A percentile compares a stretch with the other conserved stretches of the same genome.
These are phyloP conservation scores for Tipula lateralis DNA, from an alignment of 2,888 invertebrate genomes.

Conservation along the genomic window DNA sequence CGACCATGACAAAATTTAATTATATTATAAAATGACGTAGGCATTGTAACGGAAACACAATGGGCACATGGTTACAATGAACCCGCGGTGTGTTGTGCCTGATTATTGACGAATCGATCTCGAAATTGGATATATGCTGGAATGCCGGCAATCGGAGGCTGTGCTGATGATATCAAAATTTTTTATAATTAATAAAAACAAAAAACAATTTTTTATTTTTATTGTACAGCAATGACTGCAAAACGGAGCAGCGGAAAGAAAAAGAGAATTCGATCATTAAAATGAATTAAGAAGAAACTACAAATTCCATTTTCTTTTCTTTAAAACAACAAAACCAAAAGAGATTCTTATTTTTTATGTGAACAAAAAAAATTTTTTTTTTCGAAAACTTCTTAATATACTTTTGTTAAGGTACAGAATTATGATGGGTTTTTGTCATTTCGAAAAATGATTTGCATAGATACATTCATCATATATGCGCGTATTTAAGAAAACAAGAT, in stretches of 20 bases:
- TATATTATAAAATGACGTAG: not conserved
- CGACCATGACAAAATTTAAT: not conserved
- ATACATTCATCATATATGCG: not conserved
- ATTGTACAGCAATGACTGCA: not conserved
- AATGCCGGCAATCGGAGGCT: not conserved
- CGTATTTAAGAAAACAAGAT: not conserved
- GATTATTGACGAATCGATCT: not conserved
- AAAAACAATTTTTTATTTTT: constrained; percentile 5
- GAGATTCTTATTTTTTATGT: not conserved
- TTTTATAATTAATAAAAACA: constrained; percentile 24
- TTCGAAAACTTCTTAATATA: not conserved
- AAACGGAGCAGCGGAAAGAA: constrained; percentile 24
- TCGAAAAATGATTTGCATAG: constrained; percentile 11
- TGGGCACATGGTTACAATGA: too few species aligned
- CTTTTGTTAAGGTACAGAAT: not conserved
- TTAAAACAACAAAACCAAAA: constrained; percentile 12
- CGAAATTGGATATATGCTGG: not conserved
- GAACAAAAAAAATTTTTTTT: not conserved
- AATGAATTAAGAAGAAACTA: constrained; percentile 24
- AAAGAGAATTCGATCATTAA: constrained; percentile 24
- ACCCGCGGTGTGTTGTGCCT: not conserved
- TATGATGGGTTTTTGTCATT: constrained; percentile 14
- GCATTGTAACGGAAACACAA: too few species aligned
- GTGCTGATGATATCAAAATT: not conserved
- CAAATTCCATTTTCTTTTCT: constrained; percentile 24